Base-by-base conservation (phyloP, 2,888 invertebrate genomes). In the Ischnus inquisitorius region DNA sequence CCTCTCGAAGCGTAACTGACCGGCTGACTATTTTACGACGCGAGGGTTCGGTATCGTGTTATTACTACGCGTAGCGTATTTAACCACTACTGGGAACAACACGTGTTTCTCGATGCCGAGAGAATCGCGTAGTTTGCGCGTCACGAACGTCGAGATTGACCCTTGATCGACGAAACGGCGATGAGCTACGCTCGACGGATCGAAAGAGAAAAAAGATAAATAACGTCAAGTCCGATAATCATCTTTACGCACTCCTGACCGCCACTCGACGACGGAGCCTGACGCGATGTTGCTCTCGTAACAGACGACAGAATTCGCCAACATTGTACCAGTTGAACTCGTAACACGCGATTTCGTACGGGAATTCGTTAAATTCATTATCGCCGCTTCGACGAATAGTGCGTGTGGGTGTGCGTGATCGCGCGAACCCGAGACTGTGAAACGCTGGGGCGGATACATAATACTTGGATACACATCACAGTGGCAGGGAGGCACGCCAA, bases 131-230 rank as follows among this genome's bases (percentile, higher is more conserved):
- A 28, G 71, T 3, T 12, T 54, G 43, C 14, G 60, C 83, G 80
- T 80, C 76, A 72, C 48, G 39, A 19, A 12, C 3, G 16, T 34
- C 41, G 51, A 65, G 16, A 48, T 80, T 71, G 76, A 83, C 64
- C 83, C 65, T 83, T 83, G 79, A 46, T 71, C 83, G 67, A 62
- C 64, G 54, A 48, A 43, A 28, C 46, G 28, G 12, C 62, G 74
- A 34, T 34, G 10, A 2, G 54, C 54, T 54, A 12, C n/a, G n/a
- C 54, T 10, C 54, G 54, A 22, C 54, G 10, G 54, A 51, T 41
- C 16, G 28, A 22, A 22, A 19, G 28, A 72, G 16, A 12, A 43
- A 62, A 43, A 62, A 60, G n/a, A n/a, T n/a, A 19, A n/a, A 74
- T 34, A 25, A 28, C 48, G n/a, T 62, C 34, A 22, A 74, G 34